phyloP scores from a whole-genome alignment of 2,888 invertebrate genomes.

The Metallyticus violacea region DNA sequence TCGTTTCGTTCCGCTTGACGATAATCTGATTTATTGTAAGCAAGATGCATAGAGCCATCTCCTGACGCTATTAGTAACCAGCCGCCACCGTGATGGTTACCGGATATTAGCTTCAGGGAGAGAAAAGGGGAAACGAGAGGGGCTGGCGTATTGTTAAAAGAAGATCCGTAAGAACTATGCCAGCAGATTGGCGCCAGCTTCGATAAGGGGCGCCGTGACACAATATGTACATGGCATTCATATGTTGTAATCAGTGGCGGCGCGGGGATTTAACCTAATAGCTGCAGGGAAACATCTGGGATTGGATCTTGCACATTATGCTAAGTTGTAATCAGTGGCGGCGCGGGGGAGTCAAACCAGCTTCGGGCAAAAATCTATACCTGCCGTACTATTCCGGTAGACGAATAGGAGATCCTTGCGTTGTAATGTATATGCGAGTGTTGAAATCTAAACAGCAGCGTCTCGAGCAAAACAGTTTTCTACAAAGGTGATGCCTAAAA shows the following conservation, averaged over 20 bases:
- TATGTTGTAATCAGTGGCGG: background rate
- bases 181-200: background rate
- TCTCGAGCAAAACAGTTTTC: background rate
- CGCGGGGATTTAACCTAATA: background rate
- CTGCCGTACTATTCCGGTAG: background rate
- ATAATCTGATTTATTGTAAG: constrained; percentile 16
- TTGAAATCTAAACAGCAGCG: background rate
- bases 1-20: constrained; percentile 13
- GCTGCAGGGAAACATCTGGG: background rate
- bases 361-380: background rate
- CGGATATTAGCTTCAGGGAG: background rate
- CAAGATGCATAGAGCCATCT: background rate
- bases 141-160: background rate
- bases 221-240: background rate
- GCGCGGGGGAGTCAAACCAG: background rate
- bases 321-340: background rate
- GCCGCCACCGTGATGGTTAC: background rate
- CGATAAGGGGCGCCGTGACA: background rate
- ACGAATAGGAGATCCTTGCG: background rate
- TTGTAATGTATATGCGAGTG: too few relatives aligned
- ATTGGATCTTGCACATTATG: background rate
- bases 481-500: too few relatives aligned
- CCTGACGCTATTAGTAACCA: background rate
- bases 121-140: background rate
- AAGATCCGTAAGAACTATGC: background rate